Evolutionary conservation across 2,113 vertebrate genomes (phyloP), one percentile per base, ranked within the genome.

Genomic region (Cyprinodon brontotheroides): DNA sequence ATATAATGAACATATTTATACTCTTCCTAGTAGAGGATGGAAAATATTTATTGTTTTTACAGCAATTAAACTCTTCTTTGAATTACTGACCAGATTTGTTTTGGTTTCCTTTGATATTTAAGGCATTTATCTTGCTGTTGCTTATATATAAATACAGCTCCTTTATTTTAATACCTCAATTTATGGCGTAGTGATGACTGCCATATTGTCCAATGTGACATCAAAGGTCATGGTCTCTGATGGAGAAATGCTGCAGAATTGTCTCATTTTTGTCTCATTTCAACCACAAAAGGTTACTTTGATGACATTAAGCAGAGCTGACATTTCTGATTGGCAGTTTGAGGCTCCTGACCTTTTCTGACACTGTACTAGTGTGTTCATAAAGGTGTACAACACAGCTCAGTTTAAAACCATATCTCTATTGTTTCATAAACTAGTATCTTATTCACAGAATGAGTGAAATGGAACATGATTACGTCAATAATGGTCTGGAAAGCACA

Each of bases 281-380:
- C 87, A 80, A 82, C 70, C 76, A 84, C 86, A 86, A 94, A 95
- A 95, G 92, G 94, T 93, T 88, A 93, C 74, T 29, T 75, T 75
- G 93, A 94, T 95, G 92, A 92, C 93, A 95, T 95, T 94, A 94
- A 87, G 77, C 84, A 4, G 50, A 72, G 84, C 78, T 78, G 91
- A 88, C 90, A 72, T 86, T 78, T 89, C 66, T 92, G 93, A 95
- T 80, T 91, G 92, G 90, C 91, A 93, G 77, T 63, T 82, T 81
- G 86, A 92, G 75, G 80, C 83, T 87, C 70, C 65, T 92, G 92
- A 93, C 94, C 92, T 95, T 94, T 90, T 83, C 81, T 80, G 82
- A 59, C 81, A 72, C 82, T 57, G 50, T 57, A 57, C 50, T 20
- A 14, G n/a, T n/a, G 17, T 9, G 50, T 57, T 57, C 50, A n/a